Evolutionary conservation across 2,888 invertebrate genomes (phyloP).

Genomic region (Agriotes lineatus): DNA sequence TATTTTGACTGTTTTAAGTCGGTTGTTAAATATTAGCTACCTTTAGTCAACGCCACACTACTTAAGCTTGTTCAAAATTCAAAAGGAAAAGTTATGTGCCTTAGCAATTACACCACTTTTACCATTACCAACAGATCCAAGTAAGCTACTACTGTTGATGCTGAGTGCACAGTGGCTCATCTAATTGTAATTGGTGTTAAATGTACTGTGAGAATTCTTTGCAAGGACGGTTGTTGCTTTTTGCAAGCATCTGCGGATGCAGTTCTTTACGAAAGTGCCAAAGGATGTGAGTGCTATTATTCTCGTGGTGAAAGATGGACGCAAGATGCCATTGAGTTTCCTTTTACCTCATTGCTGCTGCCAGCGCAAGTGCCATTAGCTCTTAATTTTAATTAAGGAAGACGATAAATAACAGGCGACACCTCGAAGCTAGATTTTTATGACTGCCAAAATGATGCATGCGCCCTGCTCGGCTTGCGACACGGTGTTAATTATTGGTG

Average conservation of each 20-base stretch:
- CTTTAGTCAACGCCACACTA: too few relatives aligned
- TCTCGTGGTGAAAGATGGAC: slow-evolving; percentile 10
- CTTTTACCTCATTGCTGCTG: slow-evolving; percentile 1
- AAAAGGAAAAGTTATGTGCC: too few relatives aligned
- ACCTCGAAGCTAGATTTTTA: too few relatives aligned
- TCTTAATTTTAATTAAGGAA: background rate
- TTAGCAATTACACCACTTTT: too few relatives aligned
- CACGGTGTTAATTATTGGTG: too few relatives aligned
- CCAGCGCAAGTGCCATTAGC: background rate
- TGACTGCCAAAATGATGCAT: too few relatives aligned
- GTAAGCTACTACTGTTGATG: background rate
- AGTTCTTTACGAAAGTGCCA: slow-evolving; percentile 6
- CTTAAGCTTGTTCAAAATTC: too few relatives aligned
- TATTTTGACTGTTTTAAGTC: too few relatives aligned
- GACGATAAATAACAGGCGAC: too few relatives aligned
- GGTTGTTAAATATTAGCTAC: too few relatives aligned
- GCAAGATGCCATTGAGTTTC: background rate
- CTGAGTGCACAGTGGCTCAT: slow-evolving; percentile 7
- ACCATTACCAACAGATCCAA: too few relatives aligned
- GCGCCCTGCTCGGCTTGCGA: too few relatives aligned
- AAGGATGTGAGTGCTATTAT: slow-evolving; percentile 10
- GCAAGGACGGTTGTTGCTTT: slow-evolving; percentile 20
- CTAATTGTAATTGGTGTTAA: slow-evolving; percentile 22
- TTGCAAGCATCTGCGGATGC: background rate
- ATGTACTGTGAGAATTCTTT: slow-evolving; percentile 29